Conservation (phyloP, 2,113 vertebrate genomes). For the Coturnix japonica region DNA sequence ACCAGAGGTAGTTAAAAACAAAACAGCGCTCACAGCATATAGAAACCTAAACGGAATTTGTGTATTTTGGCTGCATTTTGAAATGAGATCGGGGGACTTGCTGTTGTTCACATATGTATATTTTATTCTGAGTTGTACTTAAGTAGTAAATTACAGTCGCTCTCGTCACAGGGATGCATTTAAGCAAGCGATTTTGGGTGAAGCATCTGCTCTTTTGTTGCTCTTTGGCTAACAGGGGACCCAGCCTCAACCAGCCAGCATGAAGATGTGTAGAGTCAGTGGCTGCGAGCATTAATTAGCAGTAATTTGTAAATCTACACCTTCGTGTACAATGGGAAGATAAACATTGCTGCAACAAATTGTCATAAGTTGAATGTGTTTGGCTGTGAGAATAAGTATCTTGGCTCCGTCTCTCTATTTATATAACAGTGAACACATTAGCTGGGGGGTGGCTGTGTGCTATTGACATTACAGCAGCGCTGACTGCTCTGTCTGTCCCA, state of each 20-base stretch:
- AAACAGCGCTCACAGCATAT: background rate
- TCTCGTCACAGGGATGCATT: background rate
- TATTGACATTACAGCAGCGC: accelerated
- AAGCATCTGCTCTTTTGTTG: background rate
- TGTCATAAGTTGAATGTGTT: background rate
- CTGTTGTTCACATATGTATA: accelerated
- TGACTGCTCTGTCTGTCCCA: background rate
- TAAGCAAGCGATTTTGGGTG: background rate
- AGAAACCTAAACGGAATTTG: background rate
- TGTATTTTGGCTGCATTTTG: background rate
- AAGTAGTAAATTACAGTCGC: background rate
- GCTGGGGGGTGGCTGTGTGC: background rate
- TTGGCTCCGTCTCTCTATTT: background rate
- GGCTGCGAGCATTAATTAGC: background rate
- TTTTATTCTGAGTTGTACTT: background rate
- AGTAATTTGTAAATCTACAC: background rate
- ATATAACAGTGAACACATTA: background rate
- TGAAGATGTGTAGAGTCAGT: background rate
- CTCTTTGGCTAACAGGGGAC: background rate
- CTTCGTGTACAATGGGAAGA: accelerated
- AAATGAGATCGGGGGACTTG: background rate
- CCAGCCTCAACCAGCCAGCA: background rate
- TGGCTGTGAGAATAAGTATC: background rate
- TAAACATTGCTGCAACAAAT: background rate
- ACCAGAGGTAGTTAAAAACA: background rate